Evolutionary conservation across 2,888 invertebrate genomes (phyloP).

Genomic region (Aleiodes testaceus): DNA sequence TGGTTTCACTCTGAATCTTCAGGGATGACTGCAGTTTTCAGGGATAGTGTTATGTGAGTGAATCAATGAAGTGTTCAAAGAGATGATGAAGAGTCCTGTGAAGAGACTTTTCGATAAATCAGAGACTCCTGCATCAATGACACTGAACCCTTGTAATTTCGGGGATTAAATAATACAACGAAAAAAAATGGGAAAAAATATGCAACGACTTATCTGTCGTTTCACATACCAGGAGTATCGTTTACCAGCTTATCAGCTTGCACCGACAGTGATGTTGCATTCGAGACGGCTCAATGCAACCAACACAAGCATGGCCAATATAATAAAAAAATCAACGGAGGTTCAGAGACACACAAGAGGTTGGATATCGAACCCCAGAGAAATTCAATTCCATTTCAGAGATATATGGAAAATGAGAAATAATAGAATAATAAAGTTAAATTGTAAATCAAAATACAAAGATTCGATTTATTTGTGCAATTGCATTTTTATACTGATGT

Average conservation of each 20-base stretch:
- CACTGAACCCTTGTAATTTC: too few relatives aligned
- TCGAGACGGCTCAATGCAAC: conserved; percentile 39
- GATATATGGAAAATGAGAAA: neutral
- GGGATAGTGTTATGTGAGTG: neutral
- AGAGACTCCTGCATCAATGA: too few relatives aligned
- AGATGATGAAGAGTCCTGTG: neutral
- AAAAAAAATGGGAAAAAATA: neutral
- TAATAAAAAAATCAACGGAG: conserved; percentile 12
- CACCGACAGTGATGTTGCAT: conserved; percentile 39
- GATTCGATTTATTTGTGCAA: conserved; percentile 13
- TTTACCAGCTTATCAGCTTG: conserved; percentile 41
- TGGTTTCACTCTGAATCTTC: conserved; percentile 57
- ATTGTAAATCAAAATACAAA: conserved; percentile 11
- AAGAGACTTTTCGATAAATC: conserved; percentile 1
- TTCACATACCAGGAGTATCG: conserved; percentile 41
- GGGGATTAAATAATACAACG: neutral
- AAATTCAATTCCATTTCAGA: conserved; percentile 23
- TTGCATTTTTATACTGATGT: conserved; percentile 17
- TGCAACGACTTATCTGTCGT: conserved; percentile 32
- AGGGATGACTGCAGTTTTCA: conserved; percentile 47
- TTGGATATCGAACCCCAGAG: conserved; percentile 11
- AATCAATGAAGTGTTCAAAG: neutral
- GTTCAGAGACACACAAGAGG: conserved; percentile 12
- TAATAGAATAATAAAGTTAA: neutral
- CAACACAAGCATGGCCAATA: conserved; percentile 14